These are phyloP conservation scores for Ophion obscuratus DNA, from an alignment of 2,888 invertebrate genomes.

Conservation along the genomic window DNA sequence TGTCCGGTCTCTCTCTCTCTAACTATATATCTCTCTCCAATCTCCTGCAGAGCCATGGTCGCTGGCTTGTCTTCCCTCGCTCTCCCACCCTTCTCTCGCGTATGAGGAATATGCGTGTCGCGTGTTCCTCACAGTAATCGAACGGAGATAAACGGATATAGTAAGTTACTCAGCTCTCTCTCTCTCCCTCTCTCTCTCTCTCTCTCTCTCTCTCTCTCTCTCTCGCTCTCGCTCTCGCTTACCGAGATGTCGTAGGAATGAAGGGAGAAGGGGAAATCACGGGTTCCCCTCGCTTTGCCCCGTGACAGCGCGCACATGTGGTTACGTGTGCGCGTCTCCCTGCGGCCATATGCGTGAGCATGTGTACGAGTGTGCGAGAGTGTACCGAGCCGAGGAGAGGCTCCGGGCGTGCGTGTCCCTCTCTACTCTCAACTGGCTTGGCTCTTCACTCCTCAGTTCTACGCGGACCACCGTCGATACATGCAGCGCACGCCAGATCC, in stretches of 20 bases:
- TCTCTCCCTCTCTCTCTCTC: slow-evolving; percentile 10
- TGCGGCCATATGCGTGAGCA: slow-evolving; percentile 5
- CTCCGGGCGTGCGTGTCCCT: slow-evolving; percentile 66
- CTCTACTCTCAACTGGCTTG: slow-evolving; percentile 62
- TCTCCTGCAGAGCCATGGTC: slow-evolving; percentile 37
- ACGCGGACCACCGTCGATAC: slow-evolving; percentile 74
- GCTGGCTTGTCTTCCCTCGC: slow-evolving; percentile 19
- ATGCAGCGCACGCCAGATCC: slow-evolving; percentile 44
- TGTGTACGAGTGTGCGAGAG: slow-evolving; percentile 73
- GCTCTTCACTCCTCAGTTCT: slow-evolving; percentile 78
- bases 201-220: slow-evolving; percentile 16
- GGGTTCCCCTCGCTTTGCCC: slow-evolving; percentile 71
- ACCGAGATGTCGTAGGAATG: slow-evolving; percentile 23
- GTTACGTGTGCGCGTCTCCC: slow-evolving; percentile 7
- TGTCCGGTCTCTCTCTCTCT: background rate
- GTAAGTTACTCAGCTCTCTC: slow-evolving; percentile 30
- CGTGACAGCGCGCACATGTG: slow-evolving; percentile 36
- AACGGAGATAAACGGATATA: slow-evolving; percentile 31
- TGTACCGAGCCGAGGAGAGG: slow-evolving; percentile 72
- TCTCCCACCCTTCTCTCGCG: slow-evolving; percentile 59
- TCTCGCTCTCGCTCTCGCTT: slow-evolving; percentile 20
- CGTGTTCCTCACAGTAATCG: slow-evolving; percentile 77
- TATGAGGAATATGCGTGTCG: slow-evolving; percentile 1
- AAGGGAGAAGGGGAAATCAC: slow-evolving; percentile 77
- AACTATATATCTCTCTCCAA: background rate